Evolutionary conservation across 2,113 vertebrate genomes (phyloP).

Genomic region (Notechis scutatus): DNA sequence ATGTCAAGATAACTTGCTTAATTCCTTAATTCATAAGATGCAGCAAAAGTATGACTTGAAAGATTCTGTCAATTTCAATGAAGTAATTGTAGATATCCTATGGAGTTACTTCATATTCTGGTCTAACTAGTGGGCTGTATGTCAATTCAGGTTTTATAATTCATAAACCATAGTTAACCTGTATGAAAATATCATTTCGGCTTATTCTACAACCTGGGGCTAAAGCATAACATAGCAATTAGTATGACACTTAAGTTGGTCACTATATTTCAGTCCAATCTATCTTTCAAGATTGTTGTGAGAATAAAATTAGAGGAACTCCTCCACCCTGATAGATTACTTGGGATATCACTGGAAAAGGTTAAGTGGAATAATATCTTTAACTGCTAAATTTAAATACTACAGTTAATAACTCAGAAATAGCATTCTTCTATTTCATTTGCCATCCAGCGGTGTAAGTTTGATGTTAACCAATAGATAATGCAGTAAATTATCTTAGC

Average conservation of each 20-base stretch:
- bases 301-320: neutral
- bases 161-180: neutral
- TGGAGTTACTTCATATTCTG: neutral
- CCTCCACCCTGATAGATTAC: neutral
- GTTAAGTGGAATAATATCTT: neutral
- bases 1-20: neutral
- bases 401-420: neutral
- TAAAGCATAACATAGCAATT: neutral
- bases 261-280: neutral
- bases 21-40: neutral
- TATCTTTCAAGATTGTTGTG: neutral
- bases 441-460: neutral
- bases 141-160: neutral
- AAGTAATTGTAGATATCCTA: neutral
- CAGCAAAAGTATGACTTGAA: neutral
- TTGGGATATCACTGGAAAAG: neutral
- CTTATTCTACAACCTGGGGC: neutral
- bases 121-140: neutral
- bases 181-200: neutral
- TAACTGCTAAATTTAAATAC: neutral
- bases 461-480: neutral
- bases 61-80: neutral
- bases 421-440: neutral
- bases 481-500: neutral
- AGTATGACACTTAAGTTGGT: neutral